phyloP scores from a whole-genome alignment of 2,113 vertebrate genomes.

The Poecile atricapillus region DNA sequence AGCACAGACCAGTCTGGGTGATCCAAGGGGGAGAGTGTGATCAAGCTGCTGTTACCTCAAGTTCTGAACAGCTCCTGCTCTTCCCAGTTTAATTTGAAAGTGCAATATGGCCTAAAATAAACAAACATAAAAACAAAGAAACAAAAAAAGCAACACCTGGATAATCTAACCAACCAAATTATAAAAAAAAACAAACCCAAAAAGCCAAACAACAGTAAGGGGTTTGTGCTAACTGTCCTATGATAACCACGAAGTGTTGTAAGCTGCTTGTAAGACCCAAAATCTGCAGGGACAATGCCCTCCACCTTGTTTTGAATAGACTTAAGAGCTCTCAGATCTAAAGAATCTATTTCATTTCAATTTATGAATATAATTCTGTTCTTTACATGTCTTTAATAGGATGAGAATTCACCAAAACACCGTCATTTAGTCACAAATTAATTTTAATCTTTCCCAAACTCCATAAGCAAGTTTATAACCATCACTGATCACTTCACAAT shows the following conservation, averaged over 20 bases:
- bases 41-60: neutral
- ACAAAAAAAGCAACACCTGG: neutral
- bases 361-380: neutral
- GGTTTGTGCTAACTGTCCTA: neutral
- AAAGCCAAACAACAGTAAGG: neutral
- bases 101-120: neutral
- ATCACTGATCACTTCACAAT: neutral
- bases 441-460: neutral
- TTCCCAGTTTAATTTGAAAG: neutral
- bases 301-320: neutral
- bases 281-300: neutral
- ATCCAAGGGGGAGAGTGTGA: accelerated
- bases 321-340: neutral
- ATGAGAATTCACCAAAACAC: neutral
- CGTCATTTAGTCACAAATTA: neutral
- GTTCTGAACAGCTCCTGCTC: neutral
- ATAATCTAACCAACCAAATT: neutral
- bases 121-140: neutral
- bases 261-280: neutral
- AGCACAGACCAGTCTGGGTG: neutral
- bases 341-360: neutral
- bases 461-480: neutral
- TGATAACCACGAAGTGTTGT: neutral
- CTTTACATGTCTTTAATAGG: neutral
- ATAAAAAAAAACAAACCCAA: too few relatives aligned